Conservation (phyloP, 2,113 vertebrate species). For the Chlorodrepanis virens region DNA sequence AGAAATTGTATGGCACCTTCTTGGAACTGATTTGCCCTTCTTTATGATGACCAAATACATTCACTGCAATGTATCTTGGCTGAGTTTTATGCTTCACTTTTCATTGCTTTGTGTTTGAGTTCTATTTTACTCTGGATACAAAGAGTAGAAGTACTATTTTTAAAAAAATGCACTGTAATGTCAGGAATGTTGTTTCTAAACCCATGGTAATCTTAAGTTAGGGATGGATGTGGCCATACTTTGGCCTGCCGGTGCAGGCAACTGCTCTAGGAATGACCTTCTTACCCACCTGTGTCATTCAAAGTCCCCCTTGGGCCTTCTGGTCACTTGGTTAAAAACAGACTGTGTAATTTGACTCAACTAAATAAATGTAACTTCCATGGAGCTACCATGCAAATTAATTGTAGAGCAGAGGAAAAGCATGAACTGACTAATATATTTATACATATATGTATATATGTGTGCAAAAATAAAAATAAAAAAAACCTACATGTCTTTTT, state of each 20-base stretch:
- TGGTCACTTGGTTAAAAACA: background rate
- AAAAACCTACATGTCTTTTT: no score
- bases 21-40: background rate
- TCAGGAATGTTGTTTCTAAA: background rate
- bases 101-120: background rate
- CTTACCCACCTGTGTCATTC: background rate
- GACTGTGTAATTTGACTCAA: background rate
- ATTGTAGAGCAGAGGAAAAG: background rate
- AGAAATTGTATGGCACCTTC: background rate
- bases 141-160: background rate
- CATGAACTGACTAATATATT: background rate
- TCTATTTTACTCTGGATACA: background rate
- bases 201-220: background rate
- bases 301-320: background rate
- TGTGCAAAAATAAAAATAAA: background rate
- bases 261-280: background rate
- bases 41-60: background rate
- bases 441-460: no score
- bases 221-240: no score
- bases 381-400: background rate
- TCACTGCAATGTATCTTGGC: background rate
- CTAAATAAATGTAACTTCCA: background rate
- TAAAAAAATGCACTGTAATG: fast-evolving
- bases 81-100: background rate
- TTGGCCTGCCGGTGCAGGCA: fast-evolving